These are phyloP conservation scores for Platorchestia sp. DNA, from an alignment of 1,140 invertebrate genomes.

Conservation along the genomic window DNA sequence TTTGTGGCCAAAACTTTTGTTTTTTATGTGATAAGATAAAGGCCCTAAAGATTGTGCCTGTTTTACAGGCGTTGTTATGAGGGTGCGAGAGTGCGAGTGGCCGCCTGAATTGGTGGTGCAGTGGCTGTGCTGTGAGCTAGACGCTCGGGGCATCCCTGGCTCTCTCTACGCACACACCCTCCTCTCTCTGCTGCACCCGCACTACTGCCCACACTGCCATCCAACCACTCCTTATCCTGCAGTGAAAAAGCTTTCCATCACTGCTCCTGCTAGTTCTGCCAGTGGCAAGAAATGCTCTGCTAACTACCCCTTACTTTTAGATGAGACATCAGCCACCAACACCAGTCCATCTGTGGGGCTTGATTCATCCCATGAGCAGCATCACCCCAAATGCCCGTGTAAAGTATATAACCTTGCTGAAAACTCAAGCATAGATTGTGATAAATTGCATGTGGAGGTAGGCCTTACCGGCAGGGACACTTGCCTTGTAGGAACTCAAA, in stretches of 20 bases:
- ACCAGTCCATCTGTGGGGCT: background rate
- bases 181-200: conserved; percentile 67
- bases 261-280: conserved; percentile 55
- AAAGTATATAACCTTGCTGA: background rate
- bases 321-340: background rate
- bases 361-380: background rate
- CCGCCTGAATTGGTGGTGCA: conserved; percentile 65
- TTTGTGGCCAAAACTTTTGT: background rate
- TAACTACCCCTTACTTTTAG: background rate
- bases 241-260: background rate
- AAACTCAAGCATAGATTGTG: background rate
- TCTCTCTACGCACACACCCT: conserved; percentile 65
- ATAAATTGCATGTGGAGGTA: background rate
- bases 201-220: conserved; percentile 64
- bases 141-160: conserved; percentile 64
- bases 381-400: background rate
- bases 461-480: background rate
- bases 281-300: background rate
- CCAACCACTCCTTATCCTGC: background rate
- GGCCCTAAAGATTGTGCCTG: background rate
- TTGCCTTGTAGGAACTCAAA: background rate
- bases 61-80: conserved; percentile 66
- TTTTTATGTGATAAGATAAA: background rate
- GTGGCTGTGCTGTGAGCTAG: conserved; percentile 66
- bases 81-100: conserved; percentile 67